Conservation (phyloP, 2,888 invertebrate species). For the Ferrisia virgata region DNA sequence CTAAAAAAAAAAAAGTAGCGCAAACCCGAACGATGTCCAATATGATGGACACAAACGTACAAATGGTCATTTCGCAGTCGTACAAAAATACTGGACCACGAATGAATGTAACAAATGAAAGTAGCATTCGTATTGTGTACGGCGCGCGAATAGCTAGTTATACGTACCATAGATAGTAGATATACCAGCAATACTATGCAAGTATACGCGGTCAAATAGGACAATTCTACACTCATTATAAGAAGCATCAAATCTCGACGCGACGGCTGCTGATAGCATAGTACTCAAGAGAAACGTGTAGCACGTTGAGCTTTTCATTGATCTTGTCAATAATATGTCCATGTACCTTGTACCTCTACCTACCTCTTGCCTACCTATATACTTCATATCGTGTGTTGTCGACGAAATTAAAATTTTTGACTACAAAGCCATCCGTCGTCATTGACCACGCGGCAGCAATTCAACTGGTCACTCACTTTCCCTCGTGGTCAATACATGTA, state of each 20-base stretch:
- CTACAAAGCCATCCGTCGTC: background rate
- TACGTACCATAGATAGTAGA: too few species aligned
- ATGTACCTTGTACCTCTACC: too few species aligned
- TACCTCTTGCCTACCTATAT: too few species aligned
- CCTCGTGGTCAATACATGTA: too few species aligned
- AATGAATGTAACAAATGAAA: conserved; percentile 12
- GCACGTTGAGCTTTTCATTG: conserved; percentile 17
- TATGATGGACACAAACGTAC: conserved; percentile 13
- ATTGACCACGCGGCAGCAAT: background rate
- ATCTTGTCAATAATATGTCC: too few species aligned
- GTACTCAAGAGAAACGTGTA: conserved; percentile 4
- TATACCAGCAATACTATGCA: too few species aligned
- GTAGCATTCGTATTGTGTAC: background rate
- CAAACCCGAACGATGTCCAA: conserved; percentile 1
- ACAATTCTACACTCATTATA: conserved; percentile 3
- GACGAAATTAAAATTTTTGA: background rate
- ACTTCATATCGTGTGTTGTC: background rate
- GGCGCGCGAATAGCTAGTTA: background rate
- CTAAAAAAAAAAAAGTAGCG: conserved; percentile 21
- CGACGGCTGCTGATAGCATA: too few species aligned
- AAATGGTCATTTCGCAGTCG: conserved; percentile 27
- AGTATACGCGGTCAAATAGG: background rate
- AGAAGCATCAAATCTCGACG: too few species aligned
- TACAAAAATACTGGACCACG: conserved; percentile 14
- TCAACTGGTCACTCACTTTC: too few species aligned